phyloP scores from a whole-genome alignment of 2,888 invertebrate species.

The Polyommatus icarus region DNA sequence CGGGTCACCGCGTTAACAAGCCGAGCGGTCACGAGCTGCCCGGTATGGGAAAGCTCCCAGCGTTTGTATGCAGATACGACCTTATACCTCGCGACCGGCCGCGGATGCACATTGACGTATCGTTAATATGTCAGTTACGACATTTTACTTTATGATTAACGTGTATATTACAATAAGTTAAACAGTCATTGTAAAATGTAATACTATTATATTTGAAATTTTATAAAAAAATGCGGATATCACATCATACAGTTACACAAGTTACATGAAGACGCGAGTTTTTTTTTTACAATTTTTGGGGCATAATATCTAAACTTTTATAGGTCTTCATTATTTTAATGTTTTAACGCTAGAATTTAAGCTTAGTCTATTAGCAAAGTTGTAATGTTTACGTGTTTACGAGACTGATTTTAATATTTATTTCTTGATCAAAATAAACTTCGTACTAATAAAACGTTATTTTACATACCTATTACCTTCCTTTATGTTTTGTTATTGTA shows the following conservation, averaged over 20 bases:
- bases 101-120: conserved; percentile 33
- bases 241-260: background rate
- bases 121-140: background rate
- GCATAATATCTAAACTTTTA: conserved; percentile 12
- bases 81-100: conserved; percentile 48
- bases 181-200: too few species aligned
- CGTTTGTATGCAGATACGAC: conserved; percentile 65
- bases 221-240: too few species aligned
- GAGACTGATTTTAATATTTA: conserved; percentile 13
- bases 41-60: conserved; percentile 79
- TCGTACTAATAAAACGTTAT: background rate
- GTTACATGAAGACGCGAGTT: background rate
- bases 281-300: background rate
- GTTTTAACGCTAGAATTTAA: background rate
- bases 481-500: background rate
- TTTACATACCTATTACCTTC: background rate
- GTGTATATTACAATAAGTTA: background rate
- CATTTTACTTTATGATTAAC: background rate
- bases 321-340: background rate
- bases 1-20: conserved; percentile 76
- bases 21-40: conserved; percentile 75
- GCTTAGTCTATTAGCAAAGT: background rate
- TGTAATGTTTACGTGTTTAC: conserved; percentile 1
- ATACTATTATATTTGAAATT: too few species aligned
- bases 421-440: background rate